phyloP scores from a whole-genome alignment of 2,888 invertebrate species.

The Xanthostigma xanthostigma region DNA sequence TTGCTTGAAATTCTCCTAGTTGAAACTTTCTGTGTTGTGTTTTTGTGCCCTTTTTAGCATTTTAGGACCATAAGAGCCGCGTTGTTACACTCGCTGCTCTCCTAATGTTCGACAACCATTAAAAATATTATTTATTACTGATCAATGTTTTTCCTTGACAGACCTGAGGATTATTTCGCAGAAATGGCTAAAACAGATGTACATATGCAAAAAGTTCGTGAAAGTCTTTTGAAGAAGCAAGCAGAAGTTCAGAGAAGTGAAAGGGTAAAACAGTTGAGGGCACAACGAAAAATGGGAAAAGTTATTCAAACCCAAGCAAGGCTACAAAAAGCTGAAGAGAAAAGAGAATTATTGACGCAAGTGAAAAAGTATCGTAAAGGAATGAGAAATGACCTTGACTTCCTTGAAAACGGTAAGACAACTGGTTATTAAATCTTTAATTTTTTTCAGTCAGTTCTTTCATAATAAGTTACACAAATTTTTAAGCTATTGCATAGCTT shows the following conservation, averaged over 20 bases:
- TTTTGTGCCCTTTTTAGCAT: too few relatives aligned
- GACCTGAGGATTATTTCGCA: conserved; percentile 94
- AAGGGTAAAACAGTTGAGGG: conserved; percentile 75
- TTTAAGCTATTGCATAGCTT: too few relatives aligned
- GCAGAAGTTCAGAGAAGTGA: conserved; percentile 75
- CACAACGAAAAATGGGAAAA: conserved; percentile 87
- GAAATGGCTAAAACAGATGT: conserved; percentile 97
- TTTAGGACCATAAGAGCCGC: too few relatives aligned
- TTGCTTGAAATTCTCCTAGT: too few relatives aligned
- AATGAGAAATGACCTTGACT: conserved; percentile 61
- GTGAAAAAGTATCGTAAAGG: conserved; percentile 88
- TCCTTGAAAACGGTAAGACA: conserved; percentile 38
- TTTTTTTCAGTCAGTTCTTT: too few relatives aligned
- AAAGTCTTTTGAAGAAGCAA: conserved; percentile 71
- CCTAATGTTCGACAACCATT: neutral
- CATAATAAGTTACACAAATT: too few relatives aligned
- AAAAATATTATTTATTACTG: neutral
- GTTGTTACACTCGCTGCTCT: too few relatives aligned
- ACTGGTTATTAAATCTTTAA: conserved; percentile 12
- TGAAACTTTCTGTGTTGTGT: too few relatives aligned
- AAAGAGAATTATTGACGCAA: conserved; percentile 80
- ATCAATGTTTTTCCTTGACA: conserved; percentile 15
- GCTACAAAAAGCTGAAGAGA: conserved; percentile 75
- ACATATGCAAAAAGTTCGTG: conserved; percentile 92
- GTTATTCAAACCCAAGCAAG: conserved; percentile 69